Base-by-base conservation (phyloP, 2,797 vertebrate species). In the Halcyon leucocephala region DNA sequence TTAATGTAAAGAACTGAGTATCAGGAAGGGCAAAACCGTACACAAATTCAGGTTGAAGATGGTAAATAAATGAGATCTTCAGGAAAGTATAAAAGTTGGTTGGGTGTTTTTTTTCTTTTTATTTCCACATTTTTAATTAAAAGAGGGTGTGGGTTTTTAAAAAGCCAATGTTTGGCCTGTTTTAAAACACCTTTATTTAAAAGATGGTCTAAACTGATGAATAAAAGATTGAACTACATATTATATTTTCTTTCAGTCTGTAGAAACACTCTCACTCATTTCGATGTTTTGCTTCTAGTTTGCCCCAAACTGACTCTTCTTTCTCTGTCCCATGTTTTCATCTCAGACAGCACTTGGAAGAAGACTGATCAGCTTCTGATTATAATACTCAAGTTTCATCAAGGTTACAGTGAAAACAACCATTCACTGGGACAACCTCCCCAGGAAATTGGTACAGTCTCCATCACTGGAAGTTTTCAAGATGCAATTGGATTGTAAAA, bases 401-500 rank as follows among this genome's bases (percentile, higher is more conserved):
- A 28, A 46, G 20, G 14, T 37, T 51, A 6, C 12, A 17, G 15
- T 46, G 18, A 31, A 10, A 88, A 13, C 10, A 55, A 35, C 25
- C 4, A 29, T 35, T 44, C 48, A 44, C 33, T 41, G 12, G 37
- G 54, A n/a, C 37, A 66, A 58, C 4, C 7, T 85, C 10, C 35
- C 5, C 21, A 74, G 22, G 62, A 71, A 9, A 8, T 29, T 79
- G 31, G 14, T 46, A 76, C 33, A 42, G 42, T 42, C 17, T 42
- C 42, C 42, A 42, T 42, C 42, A 42, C 42, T 42, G 42, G 42
- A 42, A 52, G 2, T 39, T 71, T 79, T 85, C 35, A 60, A 49
- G 28, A 58, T 4, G 14, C 0, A 0, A 16, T 6, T 82, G 19
- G 6, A 62, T 74, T 62, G 11, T 7, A 46, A 28, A 6, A 66